Conservation (phyloP, 2,113 vertebrate species). For the Ibidorhyncha struthersii region DNA sequence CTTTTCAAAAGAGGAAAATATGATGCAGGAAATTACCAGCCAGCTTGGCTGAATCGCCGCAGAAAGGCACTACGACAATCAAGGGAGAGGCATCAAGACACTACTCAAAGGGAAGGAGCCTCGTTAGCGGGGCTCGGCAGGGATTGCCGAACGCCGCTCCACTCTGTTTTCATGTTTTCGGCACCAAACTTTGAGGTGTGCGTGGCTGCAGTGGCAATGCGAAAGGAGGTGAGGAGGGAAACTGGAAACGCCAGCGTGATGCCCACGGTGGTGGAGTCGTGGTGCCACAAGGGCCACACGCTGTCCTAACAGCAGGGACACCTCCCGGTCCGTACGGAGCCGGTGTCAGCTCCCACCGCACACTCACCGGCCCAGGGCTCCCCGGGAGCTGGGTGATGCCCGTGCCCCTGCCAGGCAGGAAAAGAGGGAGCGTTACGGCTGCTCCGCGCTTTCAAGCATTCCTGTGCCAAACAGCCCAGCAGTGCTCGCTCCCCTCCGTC, state of each 20-base stretch:
- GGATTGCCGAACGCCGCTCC: not conserved
- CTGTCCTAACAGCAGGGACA: not conserved
- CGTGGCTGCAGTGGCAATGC: fast-evolving
- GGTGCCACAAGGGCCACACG: not conserved
- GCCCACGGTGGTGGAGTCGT: fast-evolving
- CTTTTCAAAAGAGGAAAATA: slow-evolving; percentile 4
- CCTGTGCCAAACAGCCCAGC: not conserved
- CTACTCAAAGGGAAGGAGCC: not conserved
- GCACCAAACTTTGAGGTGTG: not conserved
- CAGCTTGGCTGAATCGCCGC: not conserved
- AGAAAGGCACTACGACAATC: not conserved
- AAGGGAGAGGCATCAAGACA: not conserved
- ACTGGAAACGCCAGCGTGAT: not conserved
- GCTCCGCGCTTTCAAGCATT: not conserved
- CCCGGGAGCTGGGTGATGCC: not conserved
- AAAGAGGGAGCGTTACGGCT: not conserved
- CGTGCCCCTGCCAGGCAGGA: not conserved
- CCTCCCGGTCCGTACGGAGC: fast-evolving
- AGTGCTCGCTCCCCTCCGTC: too few species aligned
- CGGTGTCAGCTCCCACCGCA: not conserved
- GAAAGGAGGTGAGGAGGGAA: not conserved
- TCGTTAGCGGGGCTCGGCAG: not conserved
- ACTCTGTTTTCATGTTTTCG: fast-evolving
- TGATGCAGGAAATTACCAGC: not conserved
- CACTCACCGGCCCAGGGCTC: not conserved